Percentiles rank a stretch among this genome's conserved stretches.
These are phyloP conservation scores for Matsumurasca onukii DNA, from an alignment of 1,140 invertebrate species.

Conservation along the genomic window DNA sequence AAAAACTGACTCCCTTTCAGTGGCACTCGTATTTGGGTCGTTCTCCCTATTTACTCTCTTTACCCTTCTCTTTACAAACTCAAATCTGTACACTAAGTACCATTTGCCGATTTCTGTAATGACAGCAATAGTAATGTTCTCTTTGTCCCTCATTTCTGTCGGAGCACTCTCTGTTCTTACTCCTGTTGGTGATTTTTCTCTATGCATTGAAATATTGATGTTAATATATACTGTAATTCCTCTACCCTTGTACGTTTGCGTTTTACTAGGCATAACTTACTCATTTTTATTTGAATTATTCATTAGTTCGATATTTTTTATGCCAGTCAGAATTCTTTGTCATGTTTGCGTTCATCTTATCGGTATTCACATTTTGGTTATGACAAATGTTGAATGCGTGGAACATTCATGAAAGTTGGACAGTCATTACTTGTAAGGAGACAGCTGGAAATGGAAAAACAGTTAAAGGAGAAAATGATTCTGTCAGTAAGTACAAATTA, in stretches of 20 bases:
- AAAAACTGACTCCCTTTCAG: conserved; percentile 31
- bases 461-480: conserved; percentile 96
- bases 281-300: conserved; percentile 78
- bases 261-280: conserved; percentile 74
- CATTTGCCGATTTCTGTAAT: conserved; percentile 61
- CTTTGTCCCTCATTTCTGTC: conserved; percentile 58
- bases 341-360: conserved; percentile 91
- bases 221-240: conserved; percentile 93
- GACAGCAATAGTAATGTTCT: conserved; percentile 60
- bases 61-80: conserved; percentile 65
- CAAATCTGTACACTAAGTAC: conserved; percentile 65
- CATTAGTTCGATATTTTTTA: conserved; percentile 34
- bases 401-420: conserved; percentile 96
- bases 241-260: conserved; percentile 81
- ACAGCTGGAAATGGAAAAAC: conserved; percentile 90
- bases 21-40: conserved; percentile 37
- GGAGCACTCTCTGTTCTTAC: conserved; percentile 52
- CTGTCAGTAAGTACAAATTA: conserved; percentile 60
- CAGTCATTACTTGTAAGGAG: conserved; percentile 84
- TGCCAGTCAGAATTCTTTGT: conserved; percentile 73
- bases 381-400: conserved; percentile 90
- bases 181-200: conserved; percentile 78
- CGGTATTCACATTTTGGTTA: conserved; percentile 89
- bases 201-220: conserved; percentile 83
- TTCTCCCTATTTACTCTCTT: conserved; percentile 51